A percentile compares a stretch with the other conserved stretches of the same genome.
Evolutionary conservation across 2,888 invertebrate species (phyloP).

Genomic region (Sinhomidia bicolor): DNA sequence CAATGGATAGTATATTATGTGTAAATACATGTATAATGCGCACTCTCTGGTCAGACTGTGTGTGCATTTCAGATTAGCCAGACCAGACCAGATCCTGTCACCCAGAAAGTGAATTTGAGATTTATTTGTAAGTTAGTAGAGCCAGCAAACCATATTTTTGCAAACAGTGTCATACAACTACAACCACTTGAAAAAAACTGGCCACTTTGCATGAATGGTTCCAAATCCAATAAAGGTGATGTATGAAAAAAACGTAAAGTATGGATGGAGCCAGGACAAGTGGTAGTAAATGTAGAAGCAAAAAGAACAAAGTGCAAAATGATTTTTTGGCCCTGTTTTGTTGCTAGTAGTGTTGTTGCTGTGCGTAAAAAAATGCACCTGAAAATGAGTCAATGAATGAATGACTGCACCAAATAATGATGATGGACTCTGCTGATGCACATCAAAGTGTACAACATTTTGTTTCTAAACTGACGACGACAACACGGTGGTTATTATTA

Average conservation of each 20-base stretch:
- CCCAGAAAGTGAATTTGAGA: slow-evolving; percentile 55
- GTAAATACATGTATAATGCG: neutral
- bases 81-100: slow-evolving; percentile 58
- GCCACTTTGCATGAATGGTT: slow-evolving; percentile 12
- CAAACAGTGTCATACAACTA: neutral
- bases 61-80: slow-evolving; percentile 13
- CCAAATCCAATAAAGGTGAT: slow-evolving; percentile 6
- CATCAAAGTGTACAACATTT: neutral
- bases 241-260: neutral
- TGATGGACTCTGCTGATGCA: neutral
- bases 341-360: neutral
- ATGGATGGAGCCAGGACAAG: neutral
- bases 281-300: neutral
- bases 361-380: slow-evolving; percentile 23
- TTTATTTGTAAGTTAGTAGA: neutral
- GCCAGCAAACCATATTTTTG: neutral
- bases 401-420: slow-evolving; percentile 17
- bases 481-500: neutral
- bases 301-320: slow-evolving; percentile 5
- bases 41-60: too few relatives aligned
- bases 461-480: neutral
- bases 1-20: neutral
- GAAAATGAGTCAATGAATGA: slow-evolving; percentile 42
- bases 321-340: slow-evolving; percentile 28
- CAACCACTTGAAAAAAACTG: slow-evolving; percentile 16